Evolutionary conservation across 1,140 invertebrate species (phyloP).

Genomic region (Drosophila ambigua): DNA sequence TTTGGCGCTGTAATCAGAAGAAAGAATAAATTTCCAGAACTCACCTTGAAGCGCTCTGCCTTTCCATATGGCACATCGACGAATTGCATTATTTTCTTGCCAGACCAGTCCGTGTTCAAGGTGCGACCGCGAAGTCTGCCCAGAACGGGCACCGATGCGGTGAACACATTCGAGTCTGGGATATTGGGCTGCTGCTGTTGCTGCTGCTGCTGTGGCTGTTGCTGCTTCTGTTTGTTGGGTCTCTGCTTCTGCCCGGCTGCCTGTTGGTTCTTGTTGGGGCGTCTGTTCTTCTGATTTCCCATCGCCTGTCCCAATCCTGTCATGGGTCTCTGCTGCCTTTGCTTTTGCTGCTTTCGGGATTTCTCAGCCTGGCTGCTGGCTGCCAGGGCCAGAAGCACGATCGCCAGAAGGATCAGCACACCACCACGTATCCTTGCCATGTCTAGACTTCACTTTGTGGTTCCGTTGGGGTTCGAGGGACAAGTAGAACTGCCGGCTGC

Average conservation of each 20-base stretch:
- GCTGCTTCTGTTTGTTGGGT: constrained; percentile 21
- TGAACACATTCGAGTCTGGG: constrained; percentile 42
- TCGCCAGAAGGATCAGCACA: constrained; percentile 40
- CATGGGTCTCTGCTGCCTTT: constrained; percentile 38
- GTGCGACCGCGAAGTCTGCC: constrained; percentile 72
- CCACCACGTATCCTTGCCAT: constrained; percentile 55
- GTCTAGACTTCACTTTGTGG: constrained; percentile 10
- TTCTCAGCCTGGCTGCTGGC: constrained; percentile 40
- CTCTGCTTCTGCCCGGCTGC: background rate
- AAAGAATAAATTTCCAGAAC: constrained; percentile 7
- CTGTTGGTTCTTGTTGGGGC: constrained; percentile 38
- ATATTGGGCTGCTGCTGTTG: constrained; percentile 17
- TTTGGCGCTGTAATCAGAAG: background rate
- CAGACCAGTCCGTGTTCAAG: constrained; percentile 66
- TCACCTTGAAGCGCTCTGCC: constrained; percentile 74
- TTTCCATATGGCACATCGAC: constrained; percentile 77
- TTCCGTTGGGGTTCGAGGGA: constrained; percentile 10
- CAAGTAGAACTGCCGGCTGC: constrained; percentile 46
- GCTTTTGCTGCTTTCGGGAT: constrained; percentile 32
- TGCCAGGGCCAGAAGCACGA: constrained; percentile 45
- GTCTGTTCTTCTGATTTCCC: constrained; percentile 31
- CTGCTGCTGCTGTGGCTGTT: constrained; percentile 23
- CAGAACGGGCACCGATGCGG: constrained; percentile 54
- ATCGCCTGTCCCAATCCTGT: constrained; percentile 9
- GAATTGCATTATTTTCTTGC: constrained; percentile 73